Base-by-base conservation (phyloP, 2,888 invertebrate species). In the Apamea crenata region DNA sequence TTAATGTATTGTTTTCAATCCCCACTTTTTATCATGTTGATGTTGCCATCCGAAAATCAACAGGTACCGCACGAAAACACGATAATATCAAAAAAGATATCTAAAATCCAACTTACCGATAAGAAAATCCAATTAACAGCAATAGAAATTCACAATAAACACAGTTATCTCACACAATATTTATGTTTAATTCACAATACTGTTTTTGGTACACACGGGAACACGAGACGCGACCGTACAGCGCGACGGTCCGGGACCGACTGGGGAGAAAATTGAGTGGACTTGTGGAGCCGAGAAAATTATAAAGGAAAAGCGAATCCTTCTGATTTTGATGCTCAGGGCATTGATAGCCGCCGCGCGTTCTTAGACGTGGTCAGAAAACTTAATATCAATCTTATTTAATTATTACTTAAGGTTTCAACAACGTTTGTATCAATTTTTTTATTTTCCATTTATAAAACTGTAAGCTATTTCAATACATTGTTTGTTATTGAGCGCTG, bases 161-260 rank as follows among this genome's bases (percentile, higher is more conserved):
- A 89, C 90, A 61, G 47, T 74, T 67, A 76, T 87, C 81, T 85
- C 87, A 87, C 88, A 77, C 86, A 89, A 82, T 84, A 83, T 88
- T 84, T 85, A 82, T 83, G 77, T 83, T 84, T 84, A 56, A 74
- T 67, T 72, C 84, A 88, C 84, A 83, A 78, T 82, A 81, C 80
- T 90, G 84, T 86, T 89, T 78, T 86, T 56, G 29, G 29, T 40
- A 36, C 29, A 74, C 56, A 29, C 21, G 50, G n/a, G 18, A 16
- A 29, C 65, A 70, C 78, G 78, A 78, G 10, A 77, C 83, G 25
- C 80, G 63, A 78, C 83, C 78, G 65, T 12, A 32, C 76, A 47
- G 32, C 47, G 50, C 44, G 16, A 56, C 80, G 78, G 74, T 80
- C 78, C 75, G 78, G 70, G 78, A 85, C 78, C 90, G 76, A 89